Percentiles rank a stretch among this genome's conserved stretches.
Evolutionary conservation across 2,113 vertebrate species (phyloP).

Genomic region (Spea multiplicata): DNA sequence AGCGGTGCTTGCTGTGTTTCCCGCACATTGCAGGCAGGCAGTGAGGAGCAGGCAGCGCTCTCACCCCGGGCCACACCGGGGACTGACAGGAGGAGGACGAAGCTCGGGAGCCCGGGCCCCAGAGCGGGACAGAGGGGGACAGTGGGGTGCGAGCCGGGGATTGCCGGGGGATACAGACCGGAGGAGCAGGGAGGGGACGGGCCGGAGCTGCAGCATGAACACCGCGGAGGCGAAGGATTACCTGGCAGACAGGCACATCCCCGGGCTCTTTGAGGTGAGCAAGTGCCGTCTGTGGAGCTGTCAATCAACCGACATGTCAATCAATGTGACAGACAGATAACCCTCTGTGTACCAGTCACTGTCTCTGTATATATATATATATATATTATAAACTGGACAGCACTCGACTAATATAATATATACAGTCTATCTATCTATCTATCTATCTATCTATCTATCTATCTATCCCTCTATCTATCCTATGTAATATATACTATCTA

Average conservation of each 20-base stretch:
- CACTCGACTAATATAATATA: no score
- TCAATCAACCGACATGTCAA: neutral
- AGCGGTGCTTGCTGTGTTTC: no score
- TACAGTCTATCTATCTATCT: no score
- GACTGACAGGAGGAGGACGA: neutral
- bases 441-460: neutral
- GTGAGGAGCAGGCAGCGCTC: no score
- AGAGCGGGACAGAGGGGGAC: neutral
- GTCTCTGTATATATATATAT: no score
- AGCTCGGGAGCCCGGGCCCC: neutral
- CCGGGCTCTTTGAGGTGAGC: conserved; percentile 60
- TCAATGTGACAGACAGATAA: no score
- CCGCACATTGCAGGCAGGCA: no score
- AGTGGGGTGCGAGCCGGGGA: neutral
- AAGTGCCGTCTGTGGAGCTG: neutral
- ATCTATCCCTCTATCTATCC: no score
- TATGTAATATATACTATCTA: no score
- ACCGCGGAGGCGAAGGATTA: conserved; percentile 58
- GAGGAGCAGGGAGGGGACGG: conserved; percentile 1
- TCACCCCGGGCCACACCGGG: neutral
- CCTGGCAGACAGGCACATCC: conserved; percentile 57
- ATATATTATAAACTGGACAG: no score
- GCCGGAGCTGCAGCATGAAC: conserved; percentile 51
- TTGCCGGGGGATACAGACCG: neutral
- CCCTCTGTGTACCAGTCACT: no score